Evolutionary conservation across 2,888 invertebrate species (phyloP).

Genomic region (Bibio marci): DNA sequence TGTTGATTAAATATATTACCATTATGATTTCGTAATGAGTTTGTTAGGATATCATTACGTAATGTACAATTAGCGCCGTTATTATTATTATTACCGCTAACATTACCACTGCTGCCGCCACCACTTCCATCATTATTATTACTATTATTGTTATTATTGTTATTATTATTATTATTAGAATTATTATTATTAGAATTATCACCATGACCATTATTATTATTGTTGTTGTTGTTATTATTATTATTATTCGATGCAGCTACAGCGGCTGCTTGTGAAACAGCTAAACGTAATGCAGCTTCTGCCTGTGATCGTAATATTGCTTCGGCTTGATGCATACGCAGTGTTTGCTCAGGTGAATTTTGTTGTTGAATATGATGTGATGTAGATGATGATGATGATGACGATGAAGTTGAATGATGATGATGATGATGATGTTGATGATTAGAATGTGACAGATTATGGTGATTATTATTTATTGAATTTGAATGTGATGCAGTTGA

Average conservation of each 20-base stretch:
- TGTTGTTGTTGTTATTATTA: conserved; percentile 5
- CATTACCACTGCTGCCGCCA: background rate
- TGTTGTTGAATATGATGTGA: conserved; percentile 16
- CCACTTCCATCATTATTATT: background rate
- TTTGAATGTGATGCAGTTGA: conserved; percentile 6
- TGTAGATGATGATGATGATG: conserved; percentile 8
- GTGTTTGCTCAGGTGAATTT: conserved; percentile 26
- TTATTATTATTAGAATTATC: conserved; percentile 14
- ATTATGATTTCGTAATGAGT: background rate
- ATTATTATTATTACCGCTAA: too few species aligned
- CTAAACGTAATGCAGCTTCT: conserved; percentile 65
- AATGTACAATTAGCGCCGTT: too few species aligned
- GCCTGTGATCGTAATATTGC: conserved; percentile 69
- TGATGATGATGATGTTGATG: too few species aligned
- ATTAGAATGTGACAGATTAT: conserved; percentile 11
- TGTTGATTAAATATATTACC: background rate
- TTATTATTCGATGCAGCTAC: conserved; percentile 27
- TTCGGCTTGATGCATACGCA: conserved; percentile 63
- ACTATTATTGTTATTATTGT: conserved; percentile 3
- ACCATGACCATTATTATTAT: background rate
- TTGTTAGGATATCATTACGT: conserved; percentile 5
- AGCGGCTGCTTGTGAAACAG: conserved; percentile 54
- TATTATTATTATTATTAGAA: conserved; percentile 6
- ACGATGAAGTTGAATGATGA: too few species aligned
- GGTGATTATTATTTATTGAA: conserved; percentile 5